Base-by-base conservation (phyloP, 2,113 vertebrate genomes). In the Lagopus leucura region DNA sequence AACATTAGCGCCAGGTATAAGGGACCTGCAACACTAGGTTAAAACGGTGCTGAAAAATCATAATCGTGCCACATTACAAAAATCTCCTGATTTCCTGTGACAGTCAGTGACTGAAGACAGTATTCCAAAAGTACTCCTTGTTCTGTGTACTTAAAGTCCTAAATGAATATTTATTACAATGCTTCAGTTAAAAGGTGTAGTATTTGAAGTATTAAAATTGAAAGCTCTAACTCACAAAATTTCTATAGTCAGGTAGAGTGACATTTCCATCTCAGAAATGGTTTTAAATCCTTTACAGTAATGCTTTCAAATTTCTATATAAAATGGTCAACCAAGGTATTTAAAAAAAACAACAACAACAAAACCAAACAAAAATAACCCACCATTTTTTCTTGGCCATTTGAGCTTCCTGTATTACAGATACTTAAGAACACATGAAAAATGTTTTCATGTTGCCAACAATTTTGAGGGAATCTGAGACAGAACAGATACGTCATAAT, bases 401-500 rank as follows among this genome's bases (percentile, higher is more conserved):
- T 88, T 85, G 32, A 94, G 66, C 54, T 90, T 89, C 63, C 45
- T 82, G 18, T 34, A 73, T 70, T 82, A 73, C 14, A 82, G 38
- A 88, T 58, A 90, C 60, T 80, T 91, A 87, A 89, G 71, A 92
- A 79, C 60, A 93, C 64, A 91, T 38, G 54, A 92, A 95, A 94
- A 87, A 80, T 47, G 10, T 70, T 83, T 92, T 85, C 8, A 9
- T 80, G 42, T 50, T 73, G 75, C 50, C 55, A 38, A 64, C 28
- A 93, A 36, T 64, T 92, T 83, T 89, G 67, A 76, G 32, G 55
- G 42, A 94, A 89, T 91, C 89, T 80, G 89, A 93, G 75, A 91
- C 61, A 93, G 54, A 87, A 63, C 89, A 96, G 89, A 82, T 89
- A 93, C 11, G 22, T 86, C 89, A 89, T 92, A 91, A 95, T 85